Evolutionary conservation across 1,140 invertebrate genomes (phyloP), one percentile per base, ranked within the genome.

Genomic region (Drosophila subpulchrella): DNA sequence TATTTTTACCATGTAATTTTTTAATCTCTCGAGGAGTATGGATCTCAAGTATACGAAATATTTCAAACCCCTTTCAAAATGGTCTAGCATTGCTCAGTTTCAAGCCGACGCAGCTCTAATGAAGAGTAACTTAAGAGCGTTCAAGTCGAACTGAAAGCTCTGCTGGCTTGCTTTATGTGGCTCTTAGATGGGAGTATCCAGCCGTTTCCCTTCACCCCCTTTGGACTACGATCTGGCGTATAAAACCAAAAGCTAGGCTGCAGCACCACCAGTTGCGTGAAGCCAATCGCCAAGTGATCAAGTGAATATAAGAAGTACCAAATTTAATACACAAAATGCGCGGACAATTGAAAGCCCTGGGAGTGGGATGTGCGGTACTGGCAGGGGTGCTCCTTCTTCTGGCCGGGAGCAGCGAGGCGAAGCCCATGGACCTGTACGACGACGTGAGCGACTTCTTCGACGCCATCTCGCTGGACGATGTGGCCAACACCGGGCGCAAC

Each of bases 391-490:
- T 79, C 27, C 55, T 75, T 17, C 17, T 82, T 15, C 7, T 76
- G 13, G 20, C 68, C 32, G 39, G 42, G 11, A 54, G 6, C 24
- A 48, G 53, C 24, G 57, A 84, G 44, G 58, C 86, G 6, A 78
- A 71, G 30, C 91, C 91, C 34, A 86, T 91, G 89, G 91, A 92
- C 72, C 83, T 92, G 36, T 92, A 92, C 48, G 91, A 92, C 60
- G 91, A 92, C 75, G 91, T 92, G 6, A 84, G 84, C 44, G 91
- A 91, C 47, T 91, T 92, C 50, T 92, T 92, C 12, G 91, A 91
- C 54, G 78, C 91, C 56, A 91, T 92, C 56, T 91, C 90, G 0
- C 34, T 92, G 67, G 91, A 92, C 67, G 91, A 92, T 75, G 88
- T 92, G 44, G 91, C 81, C 67, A 78, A 82, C 12, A 86, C 88